Base-by-base conservation (phyloP, 1,140 invertebrate genomes). In the Neotoxoptera formosana region DNA sequence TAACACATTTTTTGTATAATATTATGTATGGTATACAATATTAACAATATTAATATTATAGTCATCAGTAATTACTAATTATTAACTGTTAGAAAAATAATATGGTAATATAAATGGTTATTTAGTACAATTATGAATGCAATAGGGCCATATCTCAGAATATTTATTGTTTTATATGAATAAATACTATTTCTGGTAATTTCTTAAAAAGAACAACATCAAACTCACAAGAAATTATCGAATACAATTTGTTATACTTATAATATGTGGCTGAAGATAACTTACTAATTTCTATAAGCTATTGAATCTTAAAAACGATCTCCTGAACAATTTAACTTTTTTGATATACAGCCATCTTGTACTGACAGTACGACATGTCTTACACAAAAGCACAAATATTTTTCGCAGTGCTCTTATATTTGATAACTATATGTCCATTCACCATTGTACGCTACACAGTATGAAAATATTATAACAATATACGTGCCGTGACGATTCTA, bases 111-210 rank as follows among this genome's bases (percentile, higher is more conserved):
- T 81, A 34, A 81, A 81, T 81, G n/a, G 76, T 20, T 81, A 81
- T 20, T 87, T 87, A 87, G 14, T 87, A 30, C 25, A 87, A 87
- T 47, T 20, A 87, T 87, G 45, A 87, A 47, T 87, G 36, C 84
- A 45, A 47, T 87, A 87, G 47, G 36, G 84, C 84, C 84, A 41
- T 87, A 86, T 47, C 84, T 87, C 84, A 87, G 11, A 87, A 87
- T 25, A 87, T 47, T 87, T 23, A 30, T 47, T 87, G n/a, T 20
- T 87, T 87, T 3, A 36, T 41, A 36, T 8, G 47, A 87, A 30
- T 47, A 14, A 87, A 87, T 87, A 47, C 9, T 45, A 86, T 45
- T 86, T 86, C 34, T 86, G 36, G 1, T 30, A 86, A 30, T 7
- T 30, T 67, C 30, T 67, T 67, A 67, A 67, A 67, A 67, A n/a